A percentile compares a stretch with the other conserved stretches of the same genome.
Conservation (phyloP, 2,888 invertebrate genomes). For the Agriopis leucophaearia region DNA sequence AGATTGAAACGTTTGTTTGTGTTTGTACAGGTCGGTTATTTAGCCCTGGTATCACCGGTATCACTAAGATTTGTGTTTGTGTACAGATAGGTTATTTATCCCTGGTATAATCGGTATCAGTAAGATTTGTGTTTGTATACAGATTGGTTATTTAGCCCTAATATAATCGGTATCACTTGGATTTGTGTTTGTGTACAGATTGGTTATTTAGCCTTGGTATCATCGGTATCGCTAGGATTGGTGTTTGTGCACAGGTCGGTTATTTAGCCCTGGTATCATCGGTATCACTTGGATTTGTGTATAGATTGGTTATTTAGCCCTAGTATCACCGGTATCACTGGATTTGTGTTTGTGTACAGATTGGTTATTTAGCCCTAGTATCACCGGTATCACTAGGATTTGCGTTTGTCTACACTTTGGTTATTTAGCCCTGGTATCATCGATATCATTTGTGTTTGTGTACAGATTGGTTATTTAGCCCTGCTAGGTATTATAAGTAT, state of each 20-base stretch:
- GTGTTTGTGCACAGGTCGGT: background rate
- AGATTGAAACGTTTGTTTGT: constrained; percentile 20
- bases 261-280: too few species aligned
- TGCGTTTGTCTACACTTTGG: background rate
- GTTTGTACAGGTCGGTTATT: background rate
- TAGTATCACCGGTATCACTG: background rate
- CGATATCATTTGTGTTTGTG: constrained; percentile 8
- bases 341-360: background rate
- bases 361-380: background rate
- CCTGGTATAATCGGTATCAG: too few species aligned
- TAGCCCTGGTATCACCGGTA: background rate
- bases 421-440: too few species aligned
- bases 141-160: too few species aligned
- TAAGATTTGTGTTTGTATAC: background rate
- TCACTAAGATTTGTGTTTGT: background rate
- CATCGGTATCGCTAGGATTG: too few species aligned
- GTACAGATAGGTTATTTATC: background rate
- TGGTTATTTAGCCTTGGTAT: too few species aligned
- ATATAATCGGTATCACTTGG: too few species aligned
- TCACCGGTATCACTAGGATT: background rate
- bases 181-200: too few species aligned
- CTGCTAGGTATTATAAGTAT: too few species aligned
- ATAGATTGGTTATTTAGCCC: too few species aligned
- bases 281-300: too few species aligned
- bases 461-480: too few species aligned